These are phyloP conservation scores for Cheilosia variabilis DNA, from an alignment of 2,888 invertebrate genomes.

Conservation along the genomic window DNA sequence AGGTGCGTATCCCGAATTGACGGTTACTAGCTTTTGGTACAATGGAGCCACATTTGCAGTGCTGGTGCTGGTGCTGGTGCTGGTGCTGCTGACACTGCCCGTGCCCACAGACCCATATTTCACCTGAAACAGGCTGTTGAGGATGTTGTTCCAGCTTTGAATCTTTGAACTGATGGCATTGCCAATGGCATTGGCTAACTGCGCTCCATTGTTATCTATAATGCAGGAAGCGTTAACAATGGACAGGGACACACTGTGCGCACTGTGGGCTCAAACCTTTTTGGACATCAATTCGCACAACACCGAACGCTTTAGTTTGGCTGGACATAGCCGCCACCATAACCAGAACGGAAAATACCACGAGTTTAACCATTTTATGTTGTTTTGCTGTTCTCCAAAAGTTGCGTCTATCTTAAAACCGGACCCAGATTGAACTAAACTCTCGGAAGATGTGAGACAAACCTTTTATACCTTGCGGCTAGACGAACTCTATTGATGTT, in stretches of 20 bases:
- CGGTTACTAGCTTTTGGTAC: constrained; percentile 32
- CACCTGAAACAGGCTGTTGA: constrained; percentile 44
- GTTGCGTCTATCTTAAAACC: constrained; percentile 56
- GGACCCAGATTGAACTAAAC: constrained; percentile 61
- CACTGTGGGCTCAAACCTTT: constrained; percentile 47
- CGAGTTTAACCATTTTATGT: constrained; percentile 56
- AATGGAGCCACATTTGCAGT: constrained; percentile 11
- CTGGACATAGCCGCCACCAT: constrained; percentile 50
- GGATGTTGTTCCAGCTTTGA: constrained; percentile 43
- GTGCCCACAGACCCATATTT: constrained; percentile 22
- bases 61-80: neutral
- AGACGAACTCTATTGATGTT: neutral
- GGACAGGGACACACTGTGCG: neutral
- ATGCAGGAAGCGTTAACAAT: constrained; percentile 4
- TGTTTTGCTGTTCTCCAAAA: neutral
- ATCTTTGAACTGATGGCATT: constrained; percentile 50
- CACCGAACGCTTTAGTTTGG: constrained; percentile 46
- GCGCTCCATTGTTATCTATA: constrained; percentile 25
- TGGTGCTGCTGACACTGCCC: neutral
- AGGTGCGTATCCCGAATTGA: constrained; percentile 33
- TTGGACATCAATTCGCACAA: constrained; percentile 59
- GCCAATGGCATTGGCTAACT: constrained; percentile 33
- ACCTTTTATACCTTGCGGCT: constrained; percentile 64
- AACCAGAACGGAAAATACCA: constrained; percentile 42
- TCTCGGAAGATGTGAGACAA: constrained; percentile 46